Evolutionary conservation across 2,888 invertebrate genomes (phyloP).

Genomic region (Acrobasis suavella): DNA sequence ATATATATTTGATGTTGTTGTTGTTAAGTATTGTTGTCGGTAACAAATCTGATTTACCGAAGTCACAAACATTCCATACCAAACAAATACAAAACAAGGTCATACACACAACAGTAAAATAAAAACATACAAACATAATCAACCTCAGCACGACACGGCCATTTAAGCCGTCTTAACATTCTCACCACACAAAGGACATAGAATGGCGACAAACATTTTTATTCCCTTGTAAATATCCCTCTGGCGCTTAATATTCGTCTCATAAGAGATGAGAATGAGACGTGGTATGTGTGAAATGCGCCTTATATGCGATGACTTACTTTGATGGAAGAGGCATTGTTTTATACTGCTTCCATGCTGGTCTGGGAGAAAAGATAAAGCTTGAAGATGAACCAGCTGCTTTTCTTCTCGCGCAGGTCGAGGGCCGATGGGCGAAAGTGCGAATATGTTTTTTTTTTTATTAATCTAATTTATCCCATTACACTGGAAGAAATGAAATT

Average conservation of each 20-base stretch:
- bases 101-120: constrained; percentile 3
- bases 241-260: constrained; percentile 69
- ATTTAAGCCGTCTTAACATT: constrained; percentile 35
- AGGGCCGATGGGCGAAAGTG: too few species aligned
- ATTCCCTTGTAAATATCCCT: constrained; percentile 64
- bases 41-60: too few species aligned
- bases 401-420: too few species aligned
- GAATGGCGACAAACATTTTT: constrained; percentile 61
- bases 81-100: constrained; percentile 11
- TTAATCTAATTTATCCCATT: too few species aligned
- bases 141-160: constrained; percentile 20
- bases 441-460: too few species aligned
- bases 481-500: too few species aligned
- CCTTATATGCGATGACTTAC: constrained; percentile 37
- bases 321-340: constrained; percentile 27
- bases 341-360: not conserved
- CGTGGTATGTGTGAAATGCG: constrained; percentile 59
- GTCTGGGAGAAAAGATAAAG: not conserved
- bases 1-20: too few species aligned
- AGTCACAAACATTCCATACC: too few species aligned
- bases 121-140: constrained; percentile 17
- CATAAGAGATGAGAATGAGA: constrained; percentile 58
- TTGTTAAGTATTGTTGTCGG: too few species aligned
- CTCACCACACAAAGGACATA: constrained; percentile 40
- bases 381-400: not conserved